phyloP scores from a whole-genome alignment of 2,888 invertebrate species.

The Pimpla rufipes region DNA sequence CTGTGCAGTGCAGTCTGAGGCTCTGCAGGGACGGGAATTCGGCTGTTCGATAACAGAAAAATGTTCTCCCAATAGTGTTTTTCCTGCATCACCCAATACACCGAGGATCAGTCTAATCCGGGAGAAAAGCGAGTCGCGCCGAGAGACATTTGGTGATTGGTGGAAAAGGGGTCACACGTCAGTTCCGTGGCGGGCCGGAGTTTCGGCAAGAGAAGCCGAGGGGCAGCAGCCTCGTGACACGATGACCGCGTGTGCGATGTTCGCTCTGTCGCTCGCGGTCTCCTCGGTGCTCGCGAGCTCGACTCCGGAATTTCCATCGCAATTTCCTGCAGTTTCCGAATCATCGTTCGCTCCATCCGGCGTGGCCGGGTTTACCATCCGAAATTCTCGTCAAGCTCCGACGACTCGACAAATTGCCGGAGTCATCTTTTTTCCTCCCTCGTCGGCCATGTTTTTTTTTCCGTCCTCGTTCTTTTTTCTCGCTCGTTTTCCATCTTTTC shows the following conservation, averaged over 20 bases:
- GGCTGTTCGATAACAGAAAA: neutral
- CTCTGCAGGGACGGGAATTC: too few species aligned
- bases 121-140: neutral
- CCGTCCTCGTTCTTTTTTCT: neutral
- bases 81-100: neutral
- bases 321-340: slow-evolving; percentile 62
- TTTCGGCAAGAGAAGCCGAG: slow-evolving; percentile 8
- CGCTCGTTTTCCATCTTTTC: slow-evolving; percentile 25
- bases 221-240: neutral
- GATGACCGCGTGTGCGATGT: neutral
- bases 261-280: neutral
- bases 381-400: slow-evolving; percentile 27
- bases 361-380: neutral
- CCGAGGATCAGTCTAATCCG: neutral
- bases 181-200: neutral
- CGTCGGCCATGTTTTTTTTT: neutral
- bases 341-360: slow-evolving; percentile 34
- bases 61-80: neutral
- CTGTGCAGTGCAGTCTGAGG: too few species aligned
- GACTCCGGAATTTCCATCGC: slow-evolving; percentile 35
- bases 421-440: slow-evolving; percentile 18
- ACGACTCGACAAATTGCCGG: slow-evolving; percentile 25
- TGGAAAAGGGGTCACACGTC: slow-evolving; percentile 37
- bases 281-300: slow-evolving; percentile 6
- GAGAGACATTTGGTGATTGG: slow-evolving; percentile 3